A percentile compares a stretch with the other conserved stretches of the same genome.
These are phyloP conservation scores for Silurus asotus DNA, from an alignment of 2,113 vertebrate genomes.

Conservation along the genomic window DNA sequence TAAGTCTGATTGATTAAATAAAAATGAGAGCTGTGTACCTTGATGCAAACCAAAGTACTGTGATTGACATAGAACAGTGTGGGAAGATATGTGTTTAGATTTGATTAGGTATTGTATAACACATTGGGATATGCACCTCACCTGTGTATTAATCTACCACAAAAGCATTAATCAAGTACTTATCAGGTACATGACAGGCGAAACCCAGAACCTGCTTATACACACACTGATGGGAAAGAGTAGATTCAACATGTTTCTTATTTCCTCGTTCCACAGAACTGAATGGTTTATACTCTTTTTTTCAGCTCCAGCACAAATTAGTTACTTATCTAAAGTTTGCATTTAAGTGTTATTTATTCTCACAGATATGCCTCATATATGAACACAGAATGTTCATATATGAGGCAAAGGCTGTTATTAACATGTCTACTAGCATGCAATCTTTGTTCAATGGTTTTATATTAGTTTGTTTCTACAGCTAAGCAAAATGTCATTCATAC, in stretches of 20 bases:
- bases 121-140: constrained; percentile 4
- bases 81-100: background rate
- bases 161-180: constrained; percentile 20
- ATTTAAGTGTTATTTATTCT: background rate
- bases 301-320: constrained; percentile 12
- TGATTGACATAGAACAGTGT: background rate
- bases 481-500: background rate
- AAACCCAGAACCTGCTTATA: background rate
- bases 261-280: constrained; percentile 19
- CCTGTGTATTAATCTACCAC: constrained; percentile 14
- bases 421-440: background rate
- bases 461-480: background rate
- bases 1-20: background rate
- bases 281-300: background rate
- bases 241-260: constrained; percentile 10
- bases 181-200: constrained; percentile 18
- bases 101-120: background rate
- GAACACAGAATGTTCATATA: background rate
- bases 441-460: background rate
- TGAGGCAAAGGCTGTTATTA: background rate
- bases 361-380: background rate
- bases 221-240: constrained; percentile 17
- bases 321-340: background rate
- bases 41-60: background rate
- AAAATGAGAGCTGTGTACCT: background rate